Evolutionary conservation across 2,888 invertebrate species (phyloP).

Genomic region (Mycalesis mineus): DNA sequence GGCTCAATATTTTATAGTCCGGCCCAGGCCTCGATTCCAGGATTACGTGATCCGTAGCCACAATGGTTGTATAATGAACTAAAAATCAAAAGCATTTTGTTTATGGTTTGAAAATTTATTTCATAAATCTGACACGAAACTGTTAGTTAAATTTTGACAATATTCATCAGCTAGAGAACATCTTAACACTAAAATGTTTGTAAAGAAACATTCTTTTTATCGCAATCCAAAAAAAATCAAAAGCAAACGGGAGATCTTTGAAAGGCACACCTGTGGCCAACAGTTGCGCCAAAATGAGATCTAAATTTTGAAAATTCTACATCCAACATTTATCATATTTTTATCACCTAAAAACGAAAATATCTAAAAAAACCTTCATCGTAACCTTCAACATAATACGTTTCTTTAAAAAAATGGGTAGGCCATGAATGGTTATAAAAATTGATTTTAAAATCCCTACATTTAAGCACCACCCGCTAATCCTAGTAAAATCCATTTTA

Average conservation of each 20-base stretch:
- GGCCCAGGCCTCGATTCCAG: too few relatives aligned
- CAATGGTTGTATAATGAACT: too few relatives aligned
- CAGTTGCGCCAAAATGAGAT: constrained; percentile 65
- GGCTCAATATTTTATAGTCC: too few relatives aligned
- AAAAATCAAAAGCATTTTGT: constrained; percentile 14
- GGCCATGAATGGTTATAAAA: constrained; percentile 47
- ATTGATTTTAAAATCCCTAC: constrained; percentile 45
- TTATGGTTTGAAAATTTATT: constrained; percentile 58
- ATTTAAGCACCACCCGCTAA: constrained; percentile 71
- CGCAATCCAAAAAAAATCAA: constrained; percentile 45
- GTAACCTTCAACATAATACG: constrained; percentile 67
- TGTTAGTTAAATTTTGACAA: constrained; percentile 57
- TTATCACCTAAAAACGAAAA: constrained; percentile 50
- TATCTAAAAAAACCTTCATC: constrained; percentile 42
- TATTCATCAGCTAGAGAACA: constrained; percentile 43
- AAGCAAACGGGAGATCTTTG: constrained; percentile 64
- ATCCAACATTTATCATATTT: constrained; percentile 55
- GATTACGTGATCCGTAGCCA: too few relatives aligned
- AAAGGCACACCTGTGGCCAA: constrained; percentile 46
- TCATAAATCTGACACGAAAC: constrained; percentile 52
- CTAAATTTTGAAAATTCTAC: constrained; percentile 63
- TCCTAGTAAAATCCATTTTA: constrained; percentile 38
- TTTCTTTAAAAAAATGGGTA: constrained; percentile 50
- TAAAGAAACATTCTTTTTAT: constrained; percentile 45
- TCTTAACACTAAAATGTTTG: constrained; percentile 50